These are phyloP conservation scores for Trachythela sp. DNA, from an alignment of 64 coral and sea anemone species.

Conservation along the genomic window DNA sequence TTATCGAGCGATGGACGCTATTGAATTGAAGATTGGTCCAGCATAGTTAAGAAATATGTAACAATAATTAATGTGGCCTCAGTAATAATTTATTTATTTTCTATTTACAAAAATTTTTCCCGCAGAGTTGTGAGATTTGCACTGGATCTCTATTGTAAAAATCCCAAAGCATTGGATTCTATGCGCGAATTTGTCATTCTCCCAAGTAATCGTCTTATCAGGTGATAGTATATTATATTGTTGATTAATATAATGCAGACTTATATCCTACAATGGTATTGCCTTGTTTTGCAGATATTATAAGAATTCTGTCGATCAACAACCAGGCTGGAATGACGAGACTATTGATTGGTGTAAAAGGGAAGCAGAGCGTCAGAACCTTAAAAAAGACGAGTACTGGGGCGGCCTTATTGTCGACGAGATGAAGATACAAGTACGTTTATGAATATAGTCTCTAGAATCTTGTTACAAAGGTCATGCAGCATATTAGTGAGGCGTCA, in stretches of 20 bases:
- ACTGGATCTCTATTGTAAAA: slow-evolving; percentile 26
- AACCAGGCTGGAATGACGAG: slow-evolving; percentile 22
- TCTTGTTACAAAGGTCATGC: neutral
- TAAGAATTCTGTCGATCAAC: slow-evolving; percentile 31
- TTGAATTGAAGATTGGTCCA: too few species aligned
- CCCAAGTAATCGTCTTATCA: slow-evolving; percentile 22
- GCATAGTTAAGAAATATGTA: too few species aligned
- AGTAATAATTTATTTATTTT: neutral
- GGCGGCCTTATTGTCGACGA: slow-evolving; percentile 17
- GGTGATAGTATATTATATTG: neutral
- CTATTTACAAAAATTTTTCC: neutral
- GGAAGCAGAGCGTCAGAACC: slow-evolving; percentile 7
- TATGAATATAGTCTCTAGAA: neutral
- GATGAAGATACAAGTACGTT: slow-evolving; percentile 19
- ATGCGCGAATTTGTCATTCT: slow-evolving; percentile 30
- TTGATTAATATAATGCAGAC: neutral
- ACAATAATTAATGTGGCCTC: too few species aligned
- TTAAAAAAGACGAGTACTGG: slow-evolving; percentile 22
- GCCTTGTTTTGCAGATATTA: slow-evolving; percentile 11
- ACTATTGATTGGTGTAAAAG: slow-evolving; percentile 1
- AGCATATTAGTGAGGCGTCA: too few species aligned
- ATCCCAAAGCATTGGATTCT: slow-evolving; percentile 15
- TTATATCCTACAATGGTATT: neutral
- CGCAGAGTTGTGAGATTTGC: neutral
- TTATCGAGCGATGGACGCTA: too few species aligned